These are phyloP conservation scores for Aromia moschata DNA, from an alignment of 2,888 invertebrate species.

Conservation along the genomic window DNA sequence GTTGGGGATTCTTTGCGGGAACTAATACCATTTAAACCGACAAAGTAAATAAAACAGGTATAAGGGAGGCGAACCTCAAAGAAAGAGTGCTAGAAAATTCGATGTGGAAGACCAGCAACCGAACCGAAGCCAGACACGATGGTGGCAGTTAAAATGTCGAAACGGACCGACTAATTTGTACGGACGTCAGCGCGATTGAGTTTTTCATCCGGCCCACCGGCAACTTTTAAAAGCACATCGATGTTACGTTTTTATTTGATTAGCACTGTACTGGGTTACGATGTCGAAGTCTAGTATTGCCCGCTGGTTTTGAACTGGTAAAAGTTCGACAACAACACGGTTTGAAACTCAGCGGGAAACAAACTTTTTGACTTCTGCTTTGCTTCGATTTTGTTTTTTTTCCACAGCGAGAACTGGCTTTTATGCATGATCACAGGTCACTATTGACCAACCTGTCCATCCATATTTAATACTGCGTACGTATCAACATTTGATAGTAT, in stretches of 20 bases:
- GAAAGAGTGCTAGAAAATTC: constrained; percentile 4
- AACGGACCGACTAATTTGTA: constrained; percentile 27
- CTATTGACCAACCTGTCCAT: background rate
- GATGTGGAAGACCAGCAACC: constrained; percentile 17
- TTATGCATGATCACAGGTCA: background rate
- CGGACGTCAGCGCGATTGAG: constrained; percentile 25
- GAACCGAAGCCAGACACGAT: background rate
- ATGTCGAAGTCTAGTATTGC: background rate
- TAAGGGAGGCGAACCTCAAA: background rate
- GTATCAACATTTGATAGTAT: no score
- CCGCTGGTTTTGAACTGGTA: background rate
- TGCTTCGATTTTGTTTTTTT: background rate
- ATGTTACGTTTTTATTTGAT: constrained; percentile 31
- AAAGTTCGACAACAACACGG: background rate
- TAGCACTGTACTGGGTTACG: constrained; percentile 7
- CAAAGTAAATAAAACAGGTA: constrained; percentile 26
- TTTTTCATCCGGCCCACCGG: constrained; percentile 20
- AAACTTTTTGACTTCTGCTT: background rate
- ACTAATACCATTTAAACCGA: constrained; percentile 24
- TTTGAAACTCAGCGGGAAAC: background rate
- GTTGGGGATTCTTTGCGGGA: constrained; percentile 19
- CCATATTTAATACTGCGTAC: no score
- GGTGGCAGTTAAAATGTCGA: constrained; percentile 2
- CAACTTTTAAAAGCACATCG: constrained; percentile 33
- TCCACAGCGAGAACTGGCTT: background rate